Base-by-base conservation (phyloP, 2,888 invertebrate genomes). In the Lycocerus yunnanus region DNA sequence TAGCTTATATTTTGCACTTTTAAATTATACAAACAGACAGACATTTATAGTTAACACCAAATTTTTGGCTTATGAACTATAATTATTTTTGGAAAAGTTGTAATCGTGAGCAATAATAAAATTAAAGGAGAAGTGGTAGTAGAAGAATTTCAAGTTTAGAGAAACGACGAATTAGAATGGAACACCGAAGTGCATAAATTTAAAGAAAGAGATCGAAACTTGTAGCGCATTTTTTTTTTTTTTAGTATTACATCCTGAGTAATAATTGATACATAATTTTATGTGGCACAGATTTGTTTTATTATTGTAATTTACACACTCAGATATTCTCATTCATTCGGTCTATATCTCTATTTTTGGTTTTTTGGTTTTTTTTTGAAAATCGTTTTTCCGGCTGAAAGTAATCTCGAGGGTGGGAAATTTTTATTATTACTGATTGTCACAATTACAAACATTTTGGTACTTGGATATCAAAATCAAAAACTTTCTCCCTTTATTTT, bases 401-500 rank as follows among this genome's bases (percentile, higher is more conserved):
- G 43, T n/a, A 43, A 43, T 43, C n/a, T 43, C 43, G 43, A n/a
- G 43, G 43, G 5, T n/a, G 43, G 43, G 20, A 63, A 10, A 18
- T 18, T 63, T 71, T 74, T 59, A 71, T 72, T 60, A 72, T 75
- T 68, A 69, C 71, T 75, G 75, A 75, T 75, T 75, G 75, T 75
- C 75, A 71, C 69, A 74, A 74, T 74, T 74, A 74, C 68, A 75
- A 72, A 75, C 72, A 72, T 59, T 66, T 70, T 59, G 71, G 65
- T 66, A 71, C 66, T 59, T 63, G 61, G 61, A 63, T 18, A 43
- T 43, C 43, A 43, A 43, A 43, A 43, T 43, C 43, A 18, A 18
- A 61, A 63, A n/a, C 18, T 18, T 63, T 20, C 61, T 63, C 18
- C 61, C 11, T 60, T 60, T 16, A 63, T 63, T 63, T 18, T n/a